phyloP scores from a whole-genome alignment of 2,888 invertebrate genomes.

The Dastarcus helophoroides region DNA sequence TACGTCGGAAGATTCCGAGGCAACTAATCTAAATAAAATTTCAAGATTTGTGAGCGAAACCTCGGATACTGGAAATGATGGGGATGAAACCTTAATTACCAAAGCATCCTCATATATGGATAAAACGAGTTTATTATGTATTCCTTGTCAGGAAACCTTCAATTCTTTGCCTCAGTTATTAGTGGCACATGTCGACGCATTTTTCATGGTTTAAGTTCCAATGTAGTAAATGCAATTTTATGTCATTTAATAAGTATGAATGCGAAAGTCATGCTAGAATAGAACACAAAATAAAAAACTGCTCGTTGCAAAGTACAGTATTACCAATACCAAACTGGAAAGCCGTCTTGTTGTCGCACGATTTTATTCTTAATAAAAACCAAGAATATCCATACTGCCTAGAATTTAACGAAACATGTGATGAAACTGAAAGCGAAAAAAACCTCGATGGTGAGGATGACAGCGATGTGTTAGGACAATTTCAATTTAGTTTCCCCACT shows the following conservation, averaged over 20 bases:
- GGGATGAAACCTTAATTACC: constrained; percentile 13
- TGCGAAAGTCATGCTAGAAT: constrained; percentile 53
- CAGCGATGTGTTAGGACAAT: not conserved
- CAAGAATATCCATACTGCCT: not conserved
- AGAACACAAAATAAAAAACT: constrained; percentile 48
- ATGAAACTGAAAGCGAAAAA: no score
- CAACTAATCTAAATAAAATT: no score
- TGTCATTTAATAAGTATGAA: constrained; percentile 52
- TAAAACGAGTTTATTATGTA: constrained; percentile 38
- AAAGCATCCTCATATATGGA: constrained; percentile 34
- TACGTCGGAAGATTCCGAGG: no score
- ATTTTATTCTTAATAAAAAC: constrained; percentile 17
- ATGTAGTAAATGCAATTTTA: constrained; percentile 62
- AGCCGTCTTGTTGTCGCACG: constrained; percentile 24
- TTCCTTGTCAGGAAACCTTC: constrained; percentile 42
- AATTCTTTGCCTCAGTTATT: constrained; percentile 42
- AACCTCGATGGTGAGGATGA: not conserved
- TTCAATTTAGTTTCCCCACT: not conserved
- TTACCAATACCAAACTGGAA: constrained; percentile 29
- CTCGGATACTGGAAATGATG: not conserved
- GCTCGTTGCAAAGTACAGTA: constrained; percentile 31
- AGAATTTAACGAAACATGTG: no score
- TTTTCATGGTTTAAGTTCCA: constrained; percentile 63
- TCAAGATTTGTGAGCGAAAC: no score
- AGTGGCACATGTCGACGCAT: constrained; percentile 53